Evolutionary conservation across 2,888 invertebrate genomes (phyloP).

Genomic region (Protodeltote pygarga): DNA sequence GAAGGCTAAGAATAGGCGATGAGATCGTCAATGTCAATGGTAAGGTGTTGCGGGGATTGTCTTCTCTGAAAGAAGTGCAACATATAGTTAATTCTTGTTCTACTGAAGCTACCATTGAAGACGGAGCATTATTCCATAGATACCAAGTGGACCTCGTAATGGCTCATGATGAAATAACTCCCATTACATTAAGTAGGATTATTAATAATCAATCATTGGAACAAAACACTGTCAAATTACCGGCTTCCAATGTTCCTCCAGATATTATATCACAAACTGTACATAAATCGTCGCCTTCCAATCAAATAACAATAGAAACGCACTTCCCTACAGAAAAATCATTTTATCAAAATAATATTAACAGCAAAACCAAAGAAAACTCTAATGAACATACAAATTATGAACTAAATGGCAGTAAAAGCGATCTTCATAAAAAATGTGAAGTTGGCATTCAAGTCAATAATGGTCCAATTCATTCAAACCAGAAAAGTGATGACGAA

Average conservation of each 20-base stretch:
- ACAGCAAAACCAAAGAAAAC: constrained; percentile 55
- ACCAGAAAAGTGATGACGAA: constrained; percentile 84
- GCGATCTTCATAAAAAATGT: constrained; percentile 64
- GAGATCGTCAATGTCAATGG: constrained; percentile 97
- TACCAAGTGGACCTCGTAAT: constrained; percentile 88
- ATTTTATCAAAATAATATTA: constrained; percentile 56
- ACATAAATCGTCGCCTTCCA: constrained; percentile 74
- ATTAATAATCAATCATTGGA: constrained; percentile 73
- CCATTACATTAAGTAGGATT: constrained; percentile 80
- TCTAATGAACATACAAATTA: constrained; percentile 51
- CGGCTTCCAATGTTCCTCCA: constrained; percentile 71
- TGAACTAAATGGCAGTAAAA: constrained; percentile 52
- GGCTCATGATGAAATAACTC: constrained; percentile 88
- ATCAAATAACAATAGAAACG: constrained; percentile 80
- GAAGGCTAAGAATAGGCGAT: constrained; percentile 93
- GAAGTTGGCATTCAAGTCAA: constrained; percentile 73
- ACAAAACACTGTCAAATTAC: constrained; percentile 55
- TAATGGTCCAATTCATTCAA: constrained; percentile 65
- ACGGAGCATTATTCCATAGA: constrained; percentile 73
- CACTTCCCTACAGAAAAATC: constrained; percentile 78
- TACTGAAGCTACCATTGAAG: constrained; percentile 76
- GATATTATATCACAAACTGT: constrained; percentile 82
- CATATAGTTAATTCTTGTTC: constrained; percentile 86
- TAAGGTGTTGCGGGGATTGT: constrained; percentile 91
- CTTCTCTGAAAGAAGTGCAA: constrained; percentile 89